Base-by-base conservation (phyloP, 1,140 invertebrate genomes). In the Anadara kagoshimensis region DNA sequence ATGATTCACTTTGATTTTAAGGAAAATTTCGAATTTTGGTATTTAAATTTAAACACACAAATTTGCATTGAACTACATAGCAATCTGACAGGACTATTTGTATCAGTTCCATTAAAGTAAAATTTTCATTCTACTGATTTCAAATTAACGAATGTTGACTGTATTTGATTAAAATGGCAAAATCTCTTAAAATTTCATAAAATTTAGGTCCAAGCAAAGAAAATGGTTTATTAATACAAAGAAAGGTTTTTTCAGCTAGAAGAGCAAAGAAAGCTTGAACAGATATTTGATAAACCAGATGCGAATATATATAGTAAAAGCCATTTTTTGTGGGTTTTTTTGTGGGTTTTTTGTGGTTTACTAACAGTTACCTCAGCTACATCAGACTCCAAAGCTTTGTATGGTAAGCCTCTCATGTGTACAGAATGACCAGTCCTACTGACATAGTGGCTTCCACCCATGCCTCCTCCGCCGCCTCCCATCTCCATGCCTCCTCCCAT, bases 361-460 rank as follows among this genome's bases (percentile, higher is more conserved):
- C 44, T 5, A 41, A 43, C 54, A 77, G 79, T 71, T 79, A 88
- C 86, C 69, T 88, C 84, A 71, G 76, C 78, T 43, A 88, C 79
- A 77, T 88, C 86, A 29, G 79, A 69, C 45, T 89, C 86, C 22
- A 81, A 77, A 57, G 88, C 87, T 62, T 85, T 80, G 74, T 87
- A 89, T 49, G 97, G 97, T 62, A 98, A 90, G 4, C 96, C 96
- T 80, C 96, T 90, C 95, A 98, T 97, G 86, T 97, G 95, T 59
- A 97, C 94, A 20, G 85, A 86, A 75, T 89, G 87, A 14, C 87
- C 87, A 20, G 88, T 88, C 26, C 79, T 80, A 69, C 88, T 88
- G 45, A 83, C 61, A 63, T 88, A 86, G 20, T 80, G 78, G 69
- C 81, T 83, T 43, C 85, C 85, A 14, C 77, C 76, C 53, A 76